Conservation (phyloP, 2,113 vertebrate species). For the Eonycteris spelaea region DNA sequence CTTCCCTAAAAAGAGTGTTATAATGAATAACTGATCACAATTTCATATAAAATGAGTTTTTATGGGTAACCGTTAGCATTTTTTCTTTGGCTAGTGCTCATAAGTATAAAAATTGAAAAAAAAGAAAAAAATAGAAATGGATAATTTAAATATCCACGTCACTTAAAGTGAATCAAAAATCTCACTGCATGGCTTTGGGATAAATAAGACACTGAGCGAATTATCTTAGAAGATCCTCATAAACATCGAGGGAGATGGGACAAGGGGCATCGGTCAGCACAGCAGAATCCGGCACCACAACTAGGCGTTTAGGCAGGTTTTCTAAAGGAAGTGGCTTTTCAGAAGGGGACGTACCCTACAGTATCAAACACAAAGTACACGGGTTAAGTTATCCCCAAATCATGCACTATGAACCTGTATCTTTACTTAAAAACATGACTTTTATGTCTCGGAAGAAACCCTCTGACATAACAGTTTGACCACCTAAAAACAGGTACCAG, state of each 20-base stretch:
- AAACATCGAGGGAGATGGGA: fast-evolving
- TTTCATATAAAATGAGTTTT: neutral
- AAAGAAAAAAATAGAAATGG: neutral
- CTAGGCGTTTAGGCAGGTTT: neutral
- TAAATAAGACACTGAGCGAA: neutral
- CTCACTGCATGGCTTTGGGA: neutral
- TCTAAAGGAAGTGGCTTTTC: neutral
- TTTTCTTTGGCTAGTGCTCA: neutral
- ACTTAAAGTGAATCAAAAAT: neutral
- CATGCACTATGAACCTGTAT: too few species aligned
- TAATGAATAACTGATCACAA: neutral
- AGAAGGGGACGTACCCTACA: neutral
- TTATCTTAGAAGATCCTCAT: neutral
- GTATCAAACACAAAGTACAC: neutral
- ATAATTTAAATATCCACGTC: neutral
- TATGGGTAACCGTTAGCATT: neutral
- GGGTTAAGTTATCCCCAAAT: neutral
- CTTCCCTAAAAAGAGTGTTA: neutral
- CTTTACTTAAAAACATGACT: neutral
- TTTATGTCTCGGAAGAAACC: neutral
- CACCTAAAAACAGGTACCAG: neutral
- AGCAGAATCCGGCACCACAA: neutral
- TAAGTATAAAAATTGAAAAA: neutral
- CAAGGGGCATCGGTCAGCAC: fast-evolving
- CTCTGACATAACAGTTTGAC: neutral